Evolutionary conservation across 2,113 vertebrate species (phyloP), one percentile per base, ranked within the genome.

Genomic region (Silurus asotus): DNA sequence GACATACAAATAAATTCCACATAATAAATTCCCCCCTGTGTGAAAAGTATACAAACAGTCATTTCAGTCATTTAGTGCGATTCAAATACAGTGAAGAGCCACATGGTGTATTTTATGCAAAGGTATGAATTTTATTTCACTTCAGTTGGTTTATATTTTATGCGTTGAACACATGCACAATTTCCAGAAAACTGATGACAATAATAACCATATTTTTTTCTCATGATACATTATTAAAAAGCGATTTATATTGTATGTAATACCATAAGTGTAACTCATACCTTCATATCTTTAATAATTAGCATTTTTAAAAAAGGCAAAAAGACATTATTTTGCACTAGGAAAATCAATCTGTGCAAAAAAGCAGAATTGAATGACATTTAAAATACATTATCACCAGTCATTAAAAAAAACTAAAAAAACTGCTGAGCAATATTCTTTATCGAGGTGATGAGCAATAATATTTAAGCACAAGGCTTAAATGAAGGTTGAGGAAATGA

Each of bases 301-400:
- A 28, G 23, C n/a, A 15, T 58, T 55, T 28, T 0, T 10, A 8
- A 48, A 58, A 56, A 72, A 8, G n/a, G 15, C 53, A 78, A 37
- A 79, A 80, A 61, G 19, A 80, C 23, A 23, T 53, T 0, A 77
- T 58, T 70, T 69, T 55, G 14, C 49, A 69, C 4, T 48, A 59
- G 13, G 23, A n/a, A 83, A 56, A 53, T 14, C 55, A 78, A 61
- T 78, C 25, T 78, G 61, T 85, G 48, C 70, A 78, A 85, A 55
- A 81, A 11, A 14, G 17, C 8, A n/a, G 1, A 11, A 48, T 65
- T 84, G 61, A 61, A 75, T 74, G 7, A 58, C 53, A 62, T 75
- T 74, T 84, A 64, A 84, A 85, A 79, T n/a, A 69, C 84, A 79
- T 64, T 14, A 75, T 61, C 10, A 75, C 58, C 23, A 23, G 7